phyloP scores from a whole-genome alignment of 1,140 invertebrate species.

The Cataglyphis hispanica region DNA sequence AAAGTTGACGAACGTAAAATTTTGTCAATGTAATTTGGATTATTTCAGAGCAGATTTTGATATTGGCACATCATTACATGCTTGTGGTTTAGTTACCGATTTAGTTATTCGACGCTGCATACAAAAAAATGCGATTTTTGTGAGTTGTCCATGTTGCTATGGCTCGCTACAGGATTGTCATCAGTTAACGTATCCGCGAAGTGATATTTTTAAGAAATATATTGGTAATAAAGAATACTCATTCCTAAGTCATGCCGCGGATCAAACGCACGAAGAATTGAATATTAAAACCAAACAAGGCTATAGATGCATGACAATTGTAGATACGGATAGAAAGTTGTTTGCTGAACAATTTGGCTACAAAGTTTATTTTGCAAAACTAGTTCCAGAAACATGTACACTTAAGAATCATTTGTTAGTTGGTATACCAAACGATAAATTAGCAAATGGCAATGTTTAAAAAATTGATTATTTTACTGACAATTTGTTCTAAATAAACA shows the following conservation, averaged over 20 bases:
- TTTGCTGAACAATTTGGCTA: slow-evolving; percentile 92
- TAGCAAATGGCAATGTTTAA: neutral
- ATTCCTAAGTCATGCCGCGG: slow-evolving; percentile 94
- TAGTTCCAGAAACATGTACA: slow-evolving; percentile 93
- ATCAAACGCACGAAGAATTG: slow-evolving; percentile 93
- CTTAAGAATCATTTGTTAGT: slow-evolving; percentile 97
- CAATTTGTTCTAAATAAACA: slow-evolving; percentile 14
- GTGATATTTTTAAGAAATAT: slow-evolving; percentile 86
- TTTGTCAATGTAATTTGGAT: slow-evolving; percentile 95
- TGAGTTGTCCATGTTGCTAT: slow-evolving; percentile 98
- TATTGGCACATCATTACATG: slow-evolving; percentile 95
- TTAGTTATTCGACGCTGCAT: slow-evolving; percentile 95
- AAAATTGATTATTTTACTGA: slow-evolving; percentile 17
- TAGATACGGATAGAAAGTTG: slow-evolving; percentile 94
- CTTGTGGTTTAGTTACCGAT: slow-evolving; percentile 97
- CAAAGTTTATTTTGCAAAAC: slow-evolving; percentile 90
- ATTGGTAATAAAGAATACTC: slow-evolving; percentile 90
- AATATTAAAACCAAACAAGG: slow-evolving; percentile 91
- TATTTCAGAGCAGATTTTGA: slow-evolving; percentile 93
- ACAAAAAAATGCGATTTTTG: slow-evolving; percentile 92
- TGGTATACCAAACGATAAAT: slow-evolving; percentile 87
- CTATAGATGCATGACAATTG: slow-evolving; percentile 93
- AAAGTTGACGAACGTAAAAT: slow-evolving; percentile 91
- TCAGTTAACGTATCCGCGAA: slow-evolving; percentile 92
- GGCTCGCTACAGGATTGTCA: slow-evolving; percentile 93